phyloP scores from a whole-genome alignment of 2,888 invertebrate genomes.

The Drosophila kanekoi region DNA sequence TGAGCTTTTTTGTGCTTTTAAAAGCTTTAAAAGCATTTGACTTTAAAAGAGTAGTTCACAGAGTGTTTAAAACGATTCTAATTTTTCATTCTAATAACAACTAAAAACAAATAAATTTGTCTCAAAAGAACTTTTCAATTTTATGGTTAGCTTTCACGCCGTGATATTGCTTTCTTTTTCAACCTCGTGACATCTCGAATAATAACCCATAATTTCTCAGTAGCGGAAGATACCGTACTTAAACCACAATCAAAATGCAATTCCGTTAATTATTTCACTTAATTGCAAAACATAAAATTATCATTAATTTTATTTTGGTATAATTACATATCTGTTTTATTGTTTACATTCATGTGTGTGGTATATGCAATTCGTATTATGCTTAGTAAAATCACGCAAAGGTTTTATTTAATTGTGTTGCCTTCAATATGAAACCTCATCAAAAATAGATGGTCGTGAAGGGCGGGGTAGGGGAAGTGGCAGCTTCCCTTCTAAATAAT shows the following conservation, averaged over 20 bases:
- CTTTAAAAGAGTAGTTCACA: no score
- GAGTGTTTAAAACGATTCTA: no score
- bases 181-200: no score
- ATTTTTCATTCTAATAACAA: no score
- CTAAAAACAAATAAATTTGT: no score
- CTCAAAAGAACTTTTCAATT: no score
- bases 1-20: not conserved
- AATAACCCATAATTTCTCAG: no score
- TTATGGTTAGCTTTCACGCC: no score
- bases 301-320: constrained; percentile 77
- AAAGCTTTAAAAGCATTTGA: not conserved
- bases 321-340: constrained; percentile 71
- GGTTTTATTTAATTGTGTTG: constrained; percentile 63
- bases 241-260: constrained; percentile 7
- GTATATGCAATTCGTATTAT: constrained; percentile 53
- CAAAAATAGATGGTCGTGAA: constrained; percentile 32
- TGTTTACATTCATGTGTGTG: constrained; percentile 46
- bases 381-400: constrained; percentile 77
- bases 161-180: no score
- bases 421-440: constrained; percentile 61
- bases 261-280: constrained; percentile 51
- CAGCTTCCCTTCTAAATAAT: constrained; percentile 45
- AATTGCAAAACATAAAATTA: constrained; percentile 78
- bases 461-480: constrained; percentile 31
- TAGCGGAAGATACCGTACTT: constrained; percentile 5